A percentile compares a stretch with the other conserved stretches of the same genome.
Evolutionary conservation across 37 sponge, comb jelly and placozoan species (phyloP).

Genomic region (Beroe ovata): DNA sequence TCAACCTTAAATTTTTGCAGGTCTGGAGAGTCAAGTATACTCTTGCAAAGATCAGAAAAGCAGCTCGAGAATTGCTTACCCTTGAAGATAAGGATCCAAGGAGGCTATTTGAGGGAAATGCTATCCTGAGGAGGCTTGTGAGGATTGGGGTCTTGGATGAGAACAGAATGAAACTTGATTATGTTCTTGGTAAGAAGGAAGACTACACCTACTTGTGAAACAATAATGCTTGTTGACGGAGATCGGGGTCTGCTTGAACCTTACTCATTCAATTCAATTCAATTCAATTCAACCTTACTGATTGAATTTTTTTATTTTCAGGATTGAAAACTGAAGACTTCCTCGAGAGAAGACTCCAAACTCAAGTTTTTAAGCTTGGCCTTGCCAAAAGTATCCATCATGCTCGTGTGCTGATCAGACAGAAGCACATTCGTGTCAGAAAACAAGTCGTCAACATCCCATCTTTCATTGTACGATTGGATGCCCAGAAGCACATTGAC

Average conservation of each 20-base stretch:
- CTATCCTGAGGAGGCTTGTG: conserved; percentile 90
- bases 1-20: neutral
- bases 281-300: too few species aligned
- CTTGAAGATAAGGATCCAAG: conserved; percentile 95
- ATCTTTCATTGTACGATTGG: conserved; percentile 94
- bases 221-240: too few species aligned
- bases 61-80: conserved; percentile 95
- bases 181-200: conserved; percentile 76
- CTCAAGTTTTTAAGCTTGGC: conserved; percentile 98
- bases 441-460: conserved; percentile 99
- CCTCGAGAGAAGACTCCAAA: conserved; percentile 96
- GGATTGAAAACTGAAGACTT: conserved; percentile 92
- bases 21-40: conserved; percentile 94
- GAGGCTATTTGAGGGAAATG: conserved; percentile 98
- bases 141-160: conserved; percentile 97
- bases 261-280: too few species aligned
- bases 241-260: too few species aligned
- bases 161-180: conserved; percentile 97
- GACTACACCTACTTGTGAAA: too few species aligned
- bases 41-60: conserved; percentile 96
- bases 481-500: conserved; percentile 99
- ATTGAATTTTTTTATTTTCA: neutral
- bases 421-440: conserved; percentile 97
- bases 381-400: conserved; percentile 98
- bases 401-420: conserved; percentile 94